Base-by-base conservation (phyloP, 2,797 vertebrate species). In the Numenius phaeopus region DNA sequence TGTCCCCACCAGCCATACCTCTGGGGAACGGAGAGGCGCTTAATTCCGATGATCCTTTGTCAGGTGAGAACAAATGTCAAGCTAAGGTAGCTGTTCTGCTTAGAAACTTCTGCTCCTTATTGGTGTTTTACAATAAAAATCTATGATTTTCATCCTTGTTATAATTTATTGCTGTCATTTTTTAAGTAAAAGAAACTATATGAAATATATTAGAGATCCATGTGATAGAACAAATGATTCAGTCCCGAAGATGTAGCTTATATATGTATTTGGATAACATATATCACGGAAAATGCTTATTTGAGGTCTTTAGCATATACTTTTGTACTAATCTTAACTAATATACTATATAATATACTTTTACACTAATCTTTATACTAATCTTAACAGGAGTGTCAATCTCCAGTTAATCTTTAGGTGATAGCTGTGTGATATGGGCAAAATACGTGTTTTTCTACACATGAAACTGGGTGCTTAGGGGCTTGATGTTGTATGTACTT, bases 1-100 rank as follows among this genome's bases (percentile, higher is more conserved):
- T 98, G 94, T 98, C 98, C 72, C 98, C 98, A 55, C 98, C 98
- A 80, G 98, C 98, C 58, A 96, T 98, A 70, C 97, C 98, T 66
- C 90, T 98, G 94, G 98, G 98, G 40, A 98, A 98, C 71, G 98
- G 98, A 95, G 98, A 98, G 37, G 96, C 98, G 50, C 77, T 98
- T 40, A 80, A 94, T 83, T 97, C 98, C 54, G 98, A 98, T 14
- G 98, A 98, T 78, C 94, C 98, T 85, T 94, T 98, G 95, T 96
- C 98, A 98, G 98, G 98, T 99, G 91, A 98, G 97, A 88, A 83
- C 30, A 72, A 82, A 70, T 42, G 52, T 17, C 62, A 82, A 12
- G 5, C 42, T 57, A 22, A 83, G 42, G 44, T 42, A 71, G 39
- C 58, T 90, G 50, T 86, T 94, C n/a, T 85, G 16, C 54, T 87